Conservation (phyloP, 2,797 vertebrate genomes). For the Xenops minutus region DNA sequence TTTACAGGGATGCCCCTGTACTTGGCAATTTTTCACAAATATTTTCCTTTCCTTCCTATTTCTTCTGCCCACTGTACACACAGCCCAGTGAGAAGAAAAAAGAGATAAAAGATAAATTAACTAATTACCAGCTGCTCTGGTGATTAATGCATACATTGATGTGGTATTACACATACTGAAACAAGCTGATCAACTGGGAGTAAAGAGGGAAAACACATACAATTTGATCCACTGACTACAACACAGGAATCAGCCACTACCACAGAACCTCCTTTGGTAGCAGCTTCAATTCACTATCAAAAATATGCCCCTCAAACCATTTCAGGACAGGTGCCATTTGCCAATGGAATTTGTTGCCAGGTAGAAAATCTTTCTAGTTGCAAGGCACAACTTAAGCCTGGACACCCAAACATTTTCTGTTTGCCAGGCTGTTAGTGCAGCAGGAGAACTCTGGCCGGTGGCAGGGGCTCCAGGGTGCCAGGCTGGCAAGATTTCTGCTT, state of each 20-base stretch:
- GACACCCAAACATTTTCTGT: not conserved
- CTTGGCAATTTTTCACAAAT: constrained; percentile 17
- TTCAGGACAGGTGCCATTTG: not conserved
- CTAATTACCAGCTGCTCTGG: constrained; percentile 25
- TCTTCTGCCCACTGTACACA: not conserved
- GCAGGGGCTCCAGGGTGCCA: not conserved
- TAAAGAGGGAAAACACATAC: not conserved
- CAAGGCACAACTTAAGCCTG: not conserved
- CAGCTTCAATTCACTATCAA: not conserved
- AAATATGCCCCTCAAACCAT: not conserved
- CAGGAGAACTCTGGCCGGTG: not conserved
- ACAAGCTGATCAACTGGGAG: not conserved
- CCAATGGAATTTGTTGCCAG: not conserved
- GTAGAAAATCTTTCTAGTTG: not conserved
- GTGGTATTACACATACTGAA: not conserved
- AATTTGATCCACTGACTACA: not conserved
- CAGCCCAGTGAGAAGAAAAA: constrained; percentile 1
- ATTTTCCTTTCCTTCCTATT: constrained; percentile 33
- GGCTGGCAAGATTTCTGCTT: constrained; percentile 44
- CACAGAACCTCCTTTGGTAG: not conserved
- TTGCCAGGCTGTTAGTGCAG: not conserved
- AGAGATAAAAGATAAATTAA: not conserved
- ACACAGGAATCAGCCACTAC: not conserved
- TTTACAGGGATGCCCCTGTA: not conserved
- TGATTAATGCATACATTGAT: constrained; percentile 12